A percentile compares a stretch with the other conserved stretches of the same genome.
Conservation (phyloP, 2,113 vertebrate genomes). For the Esox niger region DNA sequence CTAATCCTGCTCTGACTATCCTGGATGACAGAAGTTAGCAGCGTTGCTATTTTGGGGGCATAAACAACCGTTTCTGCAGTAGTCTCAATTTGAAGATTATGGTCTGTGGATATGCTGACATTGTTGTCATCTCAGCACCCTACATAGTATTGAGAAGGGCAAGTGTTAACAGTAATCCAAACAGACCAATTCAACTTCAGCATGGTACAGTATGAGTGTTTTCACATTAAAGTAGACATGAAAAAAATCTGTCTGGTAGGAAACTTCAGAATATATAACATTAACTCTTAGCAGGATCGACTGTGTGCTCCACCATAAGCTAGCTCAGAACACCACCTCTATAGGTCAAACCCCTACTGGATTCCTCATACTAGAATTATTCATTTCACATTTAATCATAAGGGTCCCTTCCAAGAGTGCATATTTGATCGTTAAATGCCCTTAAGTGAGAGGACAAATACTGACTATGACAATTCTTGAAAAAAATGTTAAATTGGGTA, state of each 20-base stretch:
- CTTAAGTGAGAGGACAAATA: no score
- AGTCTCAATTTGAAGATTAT: neutral
- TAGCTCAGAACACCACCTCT: conserved; percentile 21
- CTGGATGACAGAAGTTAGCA: neutral
- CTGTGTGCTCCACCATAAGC: conserved; percentile 23
- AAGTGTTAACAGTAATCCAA: conserved; percentile 32
- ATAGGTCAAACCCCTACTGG: conserved; percentile 32
- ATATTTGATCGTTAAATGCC: no score
- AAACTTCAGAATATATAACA: neutral
- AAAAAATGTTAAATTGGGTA: neutral
- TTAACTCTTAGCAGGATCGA: conserved; percentile 35
- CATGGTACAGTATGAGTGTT: no score
- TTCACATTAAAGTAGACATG: no score
- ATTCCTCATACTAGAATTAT: conserved; percentile 64
- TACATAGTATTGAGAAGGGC: neutral
- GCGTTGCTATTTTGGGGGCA: neutral
- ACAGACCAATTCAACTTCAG: no score
- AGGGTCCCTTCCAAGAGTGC: neutral
- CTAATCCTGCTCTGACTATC: neutral
- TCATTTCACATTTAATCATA: conserved; percentile 23
- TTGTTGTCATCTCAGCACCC: conserved; percentile 5
- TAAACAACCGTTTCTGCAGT: neutral
- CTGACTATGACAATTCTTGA: no score
- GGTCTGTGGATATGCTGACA: neutral
- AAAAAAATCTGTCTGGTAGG: no score